Conservation (phyloP, 1,140 invertebrate genomes). For the Conus betulinus region DNA sequence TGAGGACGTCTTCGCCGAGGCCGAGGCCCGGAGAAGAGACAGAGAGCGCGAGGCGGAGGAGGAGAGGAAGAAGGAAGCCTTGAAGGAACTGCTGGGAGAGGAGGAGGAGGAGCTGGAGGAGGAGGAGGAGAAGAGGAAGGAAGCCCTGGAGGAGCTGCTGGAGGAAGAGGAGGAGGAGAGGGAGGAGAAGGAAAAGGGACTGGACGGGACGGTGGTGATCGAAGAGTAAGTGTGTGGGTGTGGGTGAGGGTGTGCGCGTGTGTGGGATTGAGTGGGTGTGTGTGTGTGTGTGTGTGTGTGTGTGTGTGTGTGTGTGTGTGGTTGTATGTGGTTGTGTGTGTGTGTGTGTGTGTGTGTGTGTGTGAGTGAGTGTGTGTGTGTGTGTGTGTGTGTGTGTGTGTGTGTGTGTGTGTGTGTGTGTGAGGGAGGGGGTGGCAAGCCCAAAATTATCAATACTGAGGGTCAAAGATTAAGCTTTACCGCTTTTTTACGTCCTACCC, state of each 20-base stretch:
- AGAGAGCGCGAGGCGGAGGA: neutral
- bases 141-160: neutral
- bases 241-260: neutral
- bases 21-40: neutral
- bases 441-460: too few species aligned
- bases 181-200: neutral
- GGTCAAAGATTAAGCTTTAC: too few species aligned
- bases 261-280: neutral
- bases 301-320: neutral
- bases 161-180: neutral
- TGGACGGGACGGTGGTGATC: neutral
- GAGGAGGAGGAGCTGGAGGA: neutral
- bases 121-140: neutral
- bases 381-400: neutral
- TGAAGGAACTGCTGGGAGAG: neutral
- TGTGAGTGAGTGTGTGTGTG: neutral
- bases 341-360: neutral
- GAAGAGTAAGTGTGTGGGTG: neutral
- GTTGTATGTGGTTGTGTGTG: neutral
- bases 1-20: neutral
- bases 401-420: too few species aligned
- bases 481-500: too few species aligned
- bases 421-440: too few species aligned
- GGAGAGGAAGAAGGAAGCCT: neutral
- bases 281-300: neutral